Conservation (phyloP, 2,113 vertebrate species). For the Embiotoca jacksoni region DNA sequence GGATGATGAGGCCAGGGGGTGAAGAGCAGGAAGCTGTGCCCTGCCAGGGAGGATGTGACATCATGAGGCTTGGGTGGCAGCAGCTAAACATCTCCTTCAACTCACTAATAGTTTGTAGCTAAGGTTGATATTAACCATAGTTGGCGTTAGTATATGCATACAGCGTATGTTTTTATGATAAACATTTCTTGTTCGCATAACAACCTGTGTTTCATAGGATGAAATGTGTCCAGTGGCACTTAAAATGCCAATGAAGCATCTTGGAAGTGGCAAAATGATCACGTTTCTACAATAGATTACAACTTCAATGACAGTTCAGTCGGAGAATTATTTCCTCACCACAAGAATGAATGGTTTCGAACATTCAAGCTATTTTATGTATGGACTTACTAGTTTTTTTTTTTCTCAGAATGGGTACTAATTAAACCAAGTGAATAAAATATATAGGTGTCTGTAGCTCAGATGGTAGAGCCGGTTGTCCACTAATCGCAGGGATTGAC, state of each 20-base stretch:
- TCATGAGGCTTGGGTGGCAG: slow-evolving; percentile 48
- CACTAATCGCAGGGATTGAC: too few species aligned
- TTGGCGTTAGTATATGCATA: too few species aligned
- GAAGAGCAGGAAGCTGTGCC: slow-evolving; percentile 54
- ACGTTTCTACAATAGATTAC: too few species aligned
- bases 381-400: not conserved
- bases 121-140: slow-evolving; percentile 5
- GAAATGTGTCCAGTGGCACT: not conserved
- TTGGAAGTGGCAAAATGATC: too few species aligned
- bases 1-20: slow-evolving; percentile 66
- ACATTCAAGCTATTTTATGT: not conserved
- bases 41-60: slow-evolving; percentile 70
- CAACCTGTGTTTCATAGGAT: not conserved
- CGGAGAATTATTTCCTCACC: not conserved
- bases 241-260: not conserved
- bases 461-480: too few species aligned
- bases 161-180: not conserved
- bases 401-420: not conserved
- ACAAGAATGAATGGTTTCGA: not conserved
- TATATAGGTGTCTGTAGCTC: too few species aligned
- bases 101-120: not conserved
- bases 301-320: too few species aligned
- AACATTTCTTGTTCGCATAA: not conserved
- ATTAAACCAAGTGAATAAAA: not conserved
- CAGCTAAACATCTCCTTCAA: not conserved